These are phyloP conservation scores for Nemopilema nomurai DNA, from an alignment of 30 jellyfish, hydroid and myxozoan species.

Conservation along the genomic window DNA sequence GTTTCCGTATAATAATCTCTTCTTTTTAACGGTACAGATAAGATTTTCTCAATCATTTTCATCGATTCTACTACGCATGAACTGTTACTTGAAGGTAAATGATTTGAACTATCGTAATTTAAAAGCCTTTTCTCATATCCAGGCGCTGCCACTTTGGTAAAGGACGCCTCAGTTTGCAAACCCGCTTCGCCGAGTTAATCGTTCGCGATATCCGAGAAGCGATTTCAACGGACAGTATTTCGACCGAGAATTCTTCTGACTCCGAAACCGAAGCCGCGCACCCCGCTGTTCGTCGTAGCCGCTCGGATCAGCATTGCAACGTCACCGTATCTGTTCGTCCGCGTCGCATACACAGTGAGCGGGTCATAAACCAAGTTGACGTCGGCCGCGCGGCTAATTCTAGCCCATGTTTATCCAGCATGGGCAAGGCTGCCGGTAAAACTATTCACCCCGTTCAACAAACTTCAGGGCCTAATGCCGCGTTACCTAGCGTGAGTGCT, in stretches of 20 bases:
- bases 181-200: conserved; percentile 46
- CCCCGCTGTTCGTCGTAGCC: conserved; percentile 30
- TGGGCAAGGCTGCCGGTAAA: conserved; percentile 22
- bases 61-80: no score
- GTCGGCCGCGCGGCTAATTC: conserved; percentile 36
- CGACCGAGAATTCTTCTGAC: conserved; percentile 59
- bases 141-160: conserved; percentile 87
- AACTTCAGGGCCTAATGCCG: background rate
- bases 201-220: conserved; percentile 59
- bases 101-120: no score
- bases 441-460: conserved; percentile 9
- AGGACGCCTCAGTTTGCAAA: conserved; percentile 65
- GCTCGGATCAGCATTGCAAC: conserved; percentile 42
- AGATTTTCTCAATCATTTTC: no score
- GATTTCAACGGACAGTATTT: conserved; percentile 18
- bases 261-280: conserved; percentile 53
- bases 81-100: no score
- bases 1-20: background rate
- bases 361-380: conserved; percentile 56
- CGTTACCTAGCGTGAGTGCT: background rate
- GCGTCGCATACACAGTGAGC: conserved; percentile 51
- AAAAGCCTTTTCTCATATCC: background rate
- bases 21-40: no score
- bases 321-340: conserved; percentile 72
- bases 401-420: background rate